Conservation (phyloP, 2,113 vertebrate species). For the Erinaceus europaeus region DNA sequence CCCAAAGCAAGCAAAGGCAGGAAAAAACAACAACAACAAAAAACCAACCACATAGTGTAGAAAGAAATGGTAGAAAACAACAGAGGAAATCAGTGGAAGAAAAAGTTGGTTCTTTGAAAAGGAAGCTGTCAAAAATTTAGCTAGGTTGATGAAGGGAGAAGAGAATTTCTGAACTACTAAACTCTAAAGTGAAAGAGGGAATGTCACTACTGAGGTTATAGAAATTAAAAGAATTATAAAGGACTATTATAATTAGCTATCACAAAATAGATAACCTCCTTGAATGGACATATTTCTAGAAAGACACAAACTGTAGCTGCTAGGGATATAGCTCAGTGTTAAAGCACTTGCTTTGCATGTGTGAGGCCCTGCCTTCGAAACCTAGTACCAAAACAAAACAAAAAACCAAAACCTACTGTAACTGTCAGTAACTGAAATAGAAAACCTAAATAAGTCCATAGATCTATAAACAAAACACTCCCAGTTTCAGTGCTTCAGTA, state of each 20-base stretch:
- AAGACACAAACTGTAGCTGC: not conserved
- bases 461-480: not conserved
- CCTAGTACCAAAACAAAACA: too few relatives aligned
- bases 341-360: too few relatives aligned
- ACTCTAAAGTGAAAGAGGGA: not conserved
- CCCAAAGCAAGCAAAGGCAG: not conserved
- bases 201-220: not conserved
- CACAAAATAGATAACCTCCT: not conserved
- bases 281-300: not conserved
- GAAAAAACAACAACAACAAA: not conserved
- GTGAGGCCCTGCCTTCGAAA: too few relatives aligned
- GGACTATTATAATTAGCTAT: not conserved
- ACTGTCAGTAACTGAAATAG: constrained; percentile 22
- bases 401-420: too few relatives aligned
- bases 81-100: not conserved
- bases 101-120: not conserved
- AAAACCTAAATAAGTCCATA: not conserved
- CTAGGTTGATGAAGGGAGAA: not conserved
- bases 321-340: too few relatives aligned
- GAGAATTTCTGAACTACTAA: not conserved
- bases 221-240: constrained; percentile 7
- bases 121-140: not conserved
- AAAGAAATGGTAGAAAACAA: constrained; percentile 16
- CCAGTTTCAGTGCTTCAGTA: not conserved
- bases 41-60: not conserved